Base-by-base conservation (phyloP, 2,888 invertebrate genomes). In the Geophilus truncorum region DNA sequence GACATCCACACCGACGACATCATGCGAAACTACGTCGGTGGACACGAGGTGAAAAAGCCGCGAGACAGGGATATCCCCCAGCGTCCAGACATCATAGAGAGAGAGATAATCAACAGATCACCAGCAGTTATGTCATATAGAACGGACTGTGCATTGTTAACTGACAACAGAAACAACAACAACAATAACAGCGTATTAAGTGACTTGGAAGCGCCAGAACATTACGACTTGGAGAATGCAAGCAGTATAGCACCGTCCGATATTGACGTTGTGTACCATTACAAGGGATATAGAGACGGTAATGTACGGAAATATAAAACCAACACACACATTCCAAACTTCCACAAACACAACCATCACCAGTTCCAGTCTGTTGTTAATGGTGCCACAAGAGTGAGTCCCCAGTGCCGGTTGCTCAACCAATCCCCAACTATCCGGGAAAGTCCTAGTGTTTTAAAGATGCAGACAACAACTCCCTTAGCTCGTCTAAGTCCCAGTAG, bases 181-280 rank as follows among this genome's bases (percentile, higher is more conserved):
- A 45, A 70, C 70, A 70, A 70, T n/a, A n/a, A n/a, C 12, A 70
- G 70, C 28, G 70, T 70, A 12, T 10, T 70, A 10, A 70, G 70
- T 25, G 85, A 85, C 85, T 89, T 95, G 84, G 94, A 94, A 85
- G 90, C 92, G 82, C 95, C 96, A 0, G 96, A 97, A 86, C 96
- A 96, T 86, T 98, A 98, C 86, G 97, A 98, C 86, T 89, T 98
- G 82, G 98, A 98, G 88, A 97, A 97, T 87, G 97, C 97, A 0
- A 97, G 96, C 87, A 97, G 96, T 0, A 97, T 98, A 84, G 98
- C 98, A 0, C 97, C 98, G 0, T 97, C 97, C 1, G 98, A 98
- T 86, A 97, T 97, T 83, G 97, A 98, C 86, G 95, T 98, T 83
- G 95, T 96, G 12, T 96, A 96, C 85, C 97, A 98, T 87, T 98